Evolutionary conservation across 1,140 invertebrate genomes (phyloP).

Genomic region (Chionoecetes opilio): DNA sequence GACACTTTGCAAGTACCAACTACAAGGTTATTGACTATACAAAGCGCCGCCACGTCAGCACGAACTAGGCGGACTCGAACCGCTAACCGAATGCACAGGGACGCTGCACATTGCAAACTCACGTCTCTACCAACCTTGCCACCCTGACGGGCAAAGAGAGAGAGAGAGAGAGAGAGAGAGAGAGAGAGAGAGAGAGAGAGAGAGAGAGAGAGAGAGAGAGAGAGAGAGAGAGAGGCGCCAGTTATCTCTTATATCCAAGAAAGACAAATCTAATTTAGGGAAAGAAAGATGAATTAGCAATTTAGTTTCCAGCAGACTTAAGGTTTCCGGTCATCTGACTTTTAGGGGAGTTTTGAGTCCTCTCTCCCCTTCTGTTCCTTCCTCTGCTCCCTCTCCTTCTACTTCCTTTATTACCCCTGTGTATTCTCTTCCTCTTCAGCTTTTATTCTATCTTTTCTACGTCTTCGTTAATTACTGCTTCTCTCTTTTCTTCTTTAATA

Average conservation of each 20-base stretch:
- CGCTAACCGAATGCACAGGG: too few relatives aligned
- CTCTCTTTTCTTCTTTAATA: too few relatives aligned
- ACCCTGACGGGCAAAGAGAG: background rate
- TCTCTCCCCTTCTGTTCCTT: background rate
- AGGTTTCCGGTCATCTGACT: background rate
- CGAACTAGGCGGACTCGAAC: too few relatives aligned
- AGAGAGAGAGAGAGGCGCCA: background rate
- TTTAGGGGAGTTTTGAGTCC: background rate
- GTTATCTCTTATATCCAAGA: slow-evolving; percentile 20
- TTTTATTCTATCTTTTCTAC: too few relatives aligned
- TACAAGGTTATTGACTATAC: too few relatives aligned
- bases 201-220: slow-evolving; percentile 35
- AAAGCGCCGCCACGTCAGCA: too few relatives aligned
- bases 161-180: slow-evolving; percentile 21
- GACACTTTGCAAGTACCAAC: too few relatives aligned
- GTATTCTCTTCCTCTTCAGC: too few relatives aligned
- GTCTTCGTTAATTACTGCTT: too few relatives aligned
- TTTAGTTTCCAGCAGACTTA: slow-evolving; percentile 17
- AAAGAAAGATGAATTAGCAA: slow-evolving; percentile 15
- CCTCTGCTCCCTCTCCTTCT: background rate
- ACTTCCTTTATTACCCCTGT: background rate
- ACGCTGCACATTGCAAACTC: too few relatives aligned
- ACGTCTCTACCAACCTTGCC: too few relatives aligned
- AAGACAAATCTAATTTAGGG: background rate
- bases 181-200: slow-evolving; percentile 35